Percentiles rank a stretch among this genome's conserved stretches.
Conservation (phyloP, 2,113 vertebrate genomes). For the Myrmecophaga tridactyla region DNA sequence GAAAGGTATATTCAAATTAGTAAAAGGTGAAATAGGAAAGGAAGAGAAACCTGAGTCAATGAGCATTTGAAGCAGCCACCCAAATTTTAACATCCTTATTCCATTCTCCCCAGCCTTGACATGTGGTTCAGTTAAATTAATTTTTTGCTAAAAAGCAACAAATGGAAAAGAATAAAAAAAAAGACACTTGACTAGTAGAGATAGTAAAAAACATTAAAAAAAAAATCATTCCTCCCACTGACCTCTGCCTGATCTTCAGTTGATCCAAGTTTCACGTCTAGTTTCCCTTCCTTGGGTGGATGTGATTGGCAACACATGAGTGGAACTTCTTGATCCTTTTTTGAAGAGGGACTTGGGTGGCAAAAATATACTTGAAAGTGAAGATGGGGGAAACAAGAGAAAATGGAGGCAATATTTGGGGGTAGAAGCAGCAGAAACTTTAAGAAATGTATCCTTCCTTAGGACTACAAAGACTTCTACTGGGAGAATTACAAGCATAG, state of each 20-base stretch:
- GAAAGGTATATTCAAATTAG: background rate
- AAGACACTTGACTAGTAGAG: background rate
- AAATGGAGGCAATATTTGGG: background rate
- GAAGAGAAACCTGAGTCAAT: background rate
- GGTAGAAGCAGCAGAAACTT: background rate
- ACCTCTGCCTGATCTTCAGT: background rate
- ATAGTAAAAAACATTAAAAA: background rate
- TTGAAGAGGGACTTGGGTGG: background rate
- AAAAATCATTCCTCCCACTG: background rate
- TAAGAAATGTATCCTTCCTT: background rate
- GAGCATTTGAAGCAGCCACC: background rate
- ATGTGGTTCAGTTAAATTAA: background rate
- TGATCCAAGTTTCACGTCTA: background rate
- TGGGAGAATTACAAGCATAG: no score
- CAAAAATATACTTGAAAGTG: background rate
- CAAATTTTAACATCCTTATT: background rate
- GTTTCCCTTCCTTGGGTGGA: background rate
- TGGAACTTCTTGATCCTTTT: background rate
- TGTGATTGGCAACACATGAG: no score
- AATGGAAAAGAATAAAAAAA: background rate
- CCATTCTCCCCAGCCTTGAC: background rate
- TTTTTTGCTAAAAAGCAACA: background rate
- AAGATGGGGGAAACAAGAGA: background rate
- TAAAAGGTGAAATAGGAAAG: background rate
- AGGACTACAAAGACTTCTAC: background rate